Base-by-base conservation (phyloP, 1,140 invertebrate species). In the Drosophila ironensis region DNA sequence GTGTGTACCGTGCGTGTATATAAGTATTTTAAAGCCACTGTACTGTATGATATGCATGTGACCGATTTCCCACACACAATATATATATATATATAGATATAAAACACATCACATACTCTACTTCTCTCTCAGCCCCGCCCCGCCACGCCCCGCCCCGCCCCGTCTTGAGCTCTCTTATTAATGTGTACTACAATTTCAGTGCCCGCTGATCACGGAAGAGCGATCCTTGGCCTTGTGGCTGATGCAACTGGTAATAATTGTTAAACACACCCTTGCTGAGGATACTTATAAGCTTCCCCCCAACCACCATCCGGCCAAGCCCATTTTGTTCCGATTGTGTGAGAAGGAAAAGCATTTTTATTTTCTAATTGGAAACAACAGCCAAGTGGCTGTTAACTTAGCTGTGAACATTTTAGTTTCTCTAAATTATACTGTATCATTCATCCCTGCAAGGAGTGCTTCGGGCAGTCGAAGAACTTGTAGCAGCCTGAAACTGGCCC, bases 101-200 rank as follows among this genome's bases (percentile, higher is more conserved):
- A n/a, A n/a, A 44, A 28, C 19, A 42, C 19, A 11, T 11, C n/a
- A 38, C 56, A 19, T 9, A 33, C 19, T 54, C 22, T 38, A 33
- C 11, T 16, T 25, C 14, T 28, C 11, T 25, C 16, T 38, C 28
- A 8, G 25, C n/a, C n/a, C n/a, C n/a, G n/a, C n/a, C n/a, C n/a
- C n/a, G n/a, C n/a, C n/a, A n/a, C n/a, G n/a, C n/a, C n/a, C n/a
- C n/a, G n/a, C n/a, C n/a, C n/a, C n/a, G n/a, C n/a, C n/a, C 37
- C 38, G 37, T n/a, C 14, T 12, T 64, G 28, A 24, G 2, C 35
- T 22, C 19, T 27, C 25, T 44, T 64, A 84, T 63, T 74, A 86
- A 86, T 71, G 33, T 71, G 59, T 70, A 41, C 24, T 82, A 84
- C 73, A 52, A 52, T 82, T 82, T 84, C 80, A 82, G 78, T 74